Evolutionary conservation across 1,140 invertebrate species (phyloP), one percentile per base, ranked within the genome.

Genomic region (Meloidogyne exigua): DNA sequence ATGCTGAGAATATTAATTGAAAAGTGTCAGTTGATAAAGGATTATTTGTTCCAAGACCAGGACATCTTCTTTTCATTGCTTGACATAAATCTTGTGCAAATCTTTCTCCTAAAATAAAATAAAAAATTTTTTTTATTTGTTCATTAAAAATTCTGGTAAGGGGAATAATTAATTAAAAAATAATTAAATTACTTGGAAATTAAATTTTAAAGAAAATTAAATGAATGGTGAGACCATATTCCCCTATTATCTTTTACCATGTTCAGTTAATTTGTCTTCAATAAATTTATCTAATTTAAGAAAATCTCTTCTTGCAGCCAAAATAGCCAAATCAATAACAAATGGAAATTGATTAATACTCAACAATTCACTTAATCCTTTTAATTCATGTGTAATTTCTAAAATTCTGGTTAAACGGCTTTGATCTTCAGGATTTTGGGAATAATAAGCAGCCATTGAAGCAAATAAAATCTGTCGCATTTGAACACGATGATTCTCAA

Each of bases 201-300:
- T n/a, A n/a, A n/a, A n/a, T n/a, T n/a, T n/a, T n/a, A n/a, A n/a
- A n/a, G n/a, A n/a, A n/a, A n/a, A n/a, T n/a, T n/a, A n/a, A n/a
- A n/a, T n/a, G n/a, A n/a, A n/a, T n/a, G n/a, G n/a, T n/a, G n/a
- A n/a, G n/a, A n/a, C n/a, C n/a, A n/a, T n/a, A n/a, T n/a, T n/a
- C n/a, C n/a, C 10, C 13, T 5, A 32, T 67, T n/a, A 13, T 23
- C 65, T 25, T 64, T 82, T 82, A 63, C 76, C 78, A 73, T 97
- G 94, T 86, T 98, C 95, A 80, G 93, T 90, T 65, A 98, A 95
- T 89, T 98, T 98, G 87, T 99, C 96, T 1, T 92, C 92, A 0
- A 99, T 88, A 95, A 96, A 99, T 88, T 99, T 99, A 87, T 99
- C 96, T 10, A 99, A 88, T 88, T 99, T 99, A 0, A 99, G 89